Conservation (phyloP, 1,140 invertebrate species). For the Notospermus geniculatus region DNA sequence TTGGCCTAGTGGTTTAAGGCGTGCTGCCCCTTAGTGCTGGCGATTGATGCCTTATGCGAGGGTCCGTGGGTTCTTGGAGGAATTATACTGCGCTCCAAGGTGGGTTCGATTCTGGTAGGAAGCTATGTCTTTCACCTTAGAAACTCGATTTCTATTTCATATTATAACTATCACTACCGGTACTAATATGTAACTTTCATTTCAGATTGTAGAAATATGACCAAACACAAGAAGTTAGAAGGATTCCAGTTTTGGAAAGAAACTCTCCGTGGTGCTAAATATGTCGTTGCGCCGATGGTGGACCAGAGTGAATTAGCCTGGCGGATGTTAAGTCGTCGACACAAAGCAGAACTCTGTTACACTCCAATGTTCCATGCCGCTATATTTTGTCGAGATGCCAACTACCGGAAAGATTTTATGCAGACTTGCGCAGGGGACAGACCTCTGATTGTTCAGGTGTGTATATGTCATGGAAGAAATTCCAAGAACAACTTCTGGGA, state of each 20-base stretch:
- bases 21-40: no score
- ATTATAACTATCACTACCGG: no score
- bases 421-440: slow-evolving; percentile 78
- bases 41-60: no score
- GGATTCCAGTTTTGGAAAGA: slow-evolving; percentile 57
- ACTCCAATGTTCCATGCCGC: slow-evolving; percentile 70
- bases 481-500: no score
- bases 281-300: slow-evolving; percentile 92
- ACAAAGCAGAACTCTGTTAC: slow-evolving; percentile 86
- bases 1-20: no score
- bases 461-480: no score
- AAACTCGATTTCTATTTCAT: no score
- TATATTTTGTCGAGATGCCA: slow-evolving; percentile 81
- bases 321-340: slow-evolving; percentile 76
- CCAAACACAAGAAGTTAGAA: slow-evolving; percentile 21
- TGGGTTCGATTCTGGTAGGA: no score
- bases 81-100: no score
- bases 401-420: slow-evolving; percentile 81
- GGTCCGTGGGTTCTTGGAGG: no score
- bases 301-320: slow-evolving; percentile 95
- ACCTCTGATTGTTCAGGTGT: slow-evolving; percentile 91
- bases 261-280: slow-evolving; percentile 46
- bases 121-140: no score
- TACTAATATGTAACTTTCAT: no score
- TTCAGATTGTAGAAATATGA: not conserved